Percentiles rank a stretch among this genome's conserved stretches.
Evolutionary conservation across 2,113 vertebrate genomes (phyloP).

Genomic region (Elephas maximus): DNA sequence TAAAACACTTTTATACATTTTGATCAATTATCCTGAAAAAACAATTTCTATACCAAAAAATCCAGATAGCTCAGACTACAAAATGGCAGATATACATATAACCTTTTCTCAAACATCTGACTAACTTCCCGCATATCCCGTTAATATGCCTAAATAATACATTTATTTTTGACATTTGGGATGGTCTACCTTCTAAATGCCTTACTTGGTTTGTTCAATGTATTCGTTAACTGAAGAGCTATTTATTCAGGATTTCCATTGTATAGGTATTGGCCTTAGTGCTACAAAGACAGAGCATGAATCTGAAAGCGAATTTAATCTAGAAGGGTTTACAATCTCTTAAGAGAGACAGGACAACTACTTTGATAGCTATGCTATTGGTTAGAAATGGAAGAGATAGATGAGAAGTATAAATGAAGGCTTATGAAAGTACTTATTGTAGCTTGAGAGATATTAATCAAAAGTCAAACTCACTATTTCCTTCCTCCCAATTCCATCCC

Average conservation of each 20-base stretch:
- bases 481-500: background rate
- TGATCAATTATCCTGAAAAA: slow-evolving; percentile 47
- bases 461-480: background rate
- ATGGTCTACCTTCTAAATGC: background rate
- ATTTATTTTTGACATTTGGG: background rate
- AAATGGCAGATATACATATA: slow-evolving; percentile 21
- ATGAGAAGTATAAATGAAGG: background rate
- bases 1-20: slow-evolving; percentile 49
- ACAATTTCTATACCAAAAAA: background rate
- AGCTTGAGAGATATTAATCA: background rate
- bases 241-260: slow-evolving; percentile 18
- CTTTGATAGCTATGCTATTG: background rate
- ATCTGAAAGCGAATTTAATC: slow-evolving; percentile 35
- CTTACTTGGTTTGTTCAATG: slow-evolving; percentile 38
- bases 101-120: slow-evolving; percentile 19
- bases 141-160: background rate
- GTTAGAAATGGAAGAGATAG: background rate
- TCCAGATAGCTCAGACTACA: background rate
- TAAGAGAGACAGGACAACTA: background rate
- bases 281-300: background rate
- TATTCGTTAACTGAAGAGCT: slow-evolving; percentile 10
- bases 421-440: background rate
- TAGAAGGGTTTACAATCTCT: background rate
- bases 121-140: background rate
- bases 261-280: background rate